Percentiles rank a stretch among this genome's conserved stretches.
phyloP scores from a whole-genome alignment of 1,140 invertebrate species.

The Euglossa dilemma region DNA sequence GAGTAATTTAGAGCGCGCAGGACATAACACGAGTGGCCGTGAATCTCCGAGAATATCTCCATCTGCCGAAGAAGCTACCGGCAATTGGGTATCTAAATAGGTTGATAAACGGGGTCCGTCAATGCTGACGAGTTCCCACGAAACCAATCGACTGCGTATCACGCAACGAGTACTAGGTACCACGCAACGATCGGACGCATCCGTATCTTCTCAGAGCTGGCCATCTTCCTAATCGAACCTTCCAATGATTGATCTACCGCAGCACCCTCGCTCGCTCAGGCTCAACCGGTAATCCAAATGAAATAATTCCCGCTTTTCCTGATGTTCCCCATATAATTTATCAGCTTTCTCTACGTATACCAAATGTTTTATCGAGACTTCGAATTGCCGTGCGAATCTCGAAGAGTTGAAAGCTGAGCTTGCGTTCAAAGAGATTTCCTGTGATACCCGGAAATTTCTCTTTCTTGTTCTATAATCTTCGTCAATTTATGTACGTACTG shows the following conservation, averaged over 20 bases:
- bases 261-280: not conserved
- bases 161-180: slow-evolving; percentile 59
- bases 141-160: slow-evolving; percentile 69
- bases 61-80: slow-evolving; percentile 55
- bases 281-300: not conserved
- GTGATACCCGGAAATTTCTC: no score
- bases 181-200: slow-evolving; percentile 69
- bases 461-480: no score
- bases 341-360: no score
- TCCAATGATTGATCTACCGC: slow-evolving; percentile 12
- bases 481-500: no score
- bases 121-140: slow-evolving; percentile 72
- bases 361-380: no score
- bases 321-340: not conserved
- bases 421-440: no score
- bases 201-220: slow-evolving; percentile 45
- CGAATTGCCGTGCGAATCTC: not conserved
- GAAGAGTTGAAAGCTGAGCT: not conserved
- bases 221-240: slow-evolving; percentile 18
- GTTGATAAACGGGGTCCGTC: slow-evolving; percentile 74
- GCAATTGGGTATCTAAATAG: slow-evolving; percentile 70
- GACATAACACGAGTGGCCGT: slow-evolving; percentile 40
- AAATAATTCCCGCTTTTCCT: not conserved
- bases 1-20: slow-evolving; percentile 44
- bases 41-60: slow-evolving; percentile 63